Percentiles rank a stretch among this genome's conserved stretches.
Conservation (phyloP, 2,797 vertebrate species). For the Sebastes melanostomus region DNA sequence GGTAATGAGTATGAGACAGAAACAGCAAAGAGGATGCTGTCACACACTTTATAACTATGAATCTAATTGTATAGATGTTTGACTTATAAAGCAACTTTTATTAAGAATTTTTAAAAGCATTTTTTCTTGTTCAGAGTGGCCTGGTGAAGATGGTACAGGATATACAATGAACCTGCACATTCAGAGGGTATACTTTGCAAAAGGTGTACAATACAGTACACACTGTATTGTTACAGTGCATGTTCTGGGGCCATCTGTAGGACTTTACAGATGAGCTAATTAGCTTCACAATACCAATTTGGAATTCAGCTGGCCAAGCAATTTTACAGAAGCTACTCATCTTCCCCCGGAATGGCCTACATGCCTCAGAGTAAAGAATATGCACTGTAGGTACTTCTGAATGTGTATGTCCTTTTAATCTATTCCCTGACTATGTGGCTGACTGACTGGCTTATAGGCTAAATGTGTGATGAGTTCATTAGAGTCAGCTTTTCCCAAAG, state of each 20-base stretch:
- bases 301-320: constrained; percentile 41
- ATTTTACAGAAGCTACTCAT: constrained; percentile 43
- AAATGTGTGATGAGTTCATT: constrained; percentile 68
- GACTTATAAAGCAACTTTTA: background rate
- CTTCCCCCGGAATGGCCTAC: constrained; percentile 27
- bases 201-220: background rate
- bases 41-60: background rate
- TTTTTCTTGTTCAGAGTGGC: background rate
- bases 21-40: background rate
- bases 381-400: constrained; percentile 25
- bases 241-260: constrained; percentile 7
- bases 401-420: constrained; percentile 29
- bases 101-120: background rate
- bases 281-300: constrained; percentile 32
- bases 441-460: constrained; percentile 25
- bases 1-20: background rate
- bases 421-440: background rate
- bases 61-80: background rate
- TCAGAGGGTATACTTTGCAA: background rate
- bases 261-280: constrained; percentile 30
- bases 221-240: background rate
- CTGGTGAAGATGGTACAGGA: background rate
- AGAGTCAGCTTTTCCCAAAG: constrained; percentile 54
- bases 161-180: background rate
- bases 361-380: constrained; percentile 35